A percentile compares a stretch with the other conserved stretches of the same genome.
These are phyloP conservation scores for Platichthys stellatus DNA, from an alignment of 2,113 vertebrate species.

Conservation along the genomic window DNA sequence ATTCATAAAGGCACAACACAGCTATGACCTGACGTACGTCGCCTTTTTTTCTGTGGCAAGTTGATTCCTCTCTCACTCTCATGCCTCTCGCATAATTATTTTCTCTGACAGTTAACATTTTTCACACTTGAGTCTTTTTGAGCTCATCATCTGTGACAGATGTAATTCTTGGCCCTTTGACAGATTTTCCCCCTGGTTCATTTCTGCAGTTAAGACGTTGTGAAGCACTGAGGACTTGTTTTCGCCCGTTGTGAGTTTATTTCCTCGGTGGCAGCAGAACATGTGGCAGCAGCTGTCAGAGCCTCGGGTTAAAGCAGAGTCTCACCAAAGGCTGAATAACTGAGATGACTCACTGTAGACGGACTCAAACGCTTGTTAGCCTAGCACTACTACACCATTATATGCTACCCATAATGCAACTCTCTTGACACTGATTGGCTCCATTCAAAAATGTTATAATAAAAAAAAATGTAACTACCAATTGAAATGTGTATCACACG, in stretches of 20 bases:
- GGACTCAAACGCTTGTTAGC: too few species aligned
- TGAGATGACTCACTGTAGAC: background rate
- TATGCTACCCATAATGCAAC: too few species aligned
- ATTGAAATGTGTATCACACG: too few species aligned
- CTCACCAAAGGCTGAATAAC: background rate
- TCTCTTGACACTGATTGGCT: background rate
- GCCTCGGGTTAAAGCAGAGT: too few species aligned
- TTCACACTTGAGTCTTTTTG: constrained; percentile 1
- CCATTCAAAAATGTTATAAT: background rate
- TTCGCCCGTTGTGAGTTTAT: background rate
- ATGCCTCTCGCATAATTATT: background rate
- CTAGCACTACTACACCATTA: too few species aligned
- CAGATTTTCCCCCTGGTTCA: background rate
- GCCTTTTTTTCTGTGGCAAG: background rate
- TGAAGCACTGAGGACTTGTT: background rate
- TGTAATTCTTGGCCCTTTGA: background rate
- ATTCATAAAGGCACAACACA: background rate
- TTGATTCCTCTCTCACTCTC: background rate
- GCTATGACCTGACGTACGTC: too few species aligned
- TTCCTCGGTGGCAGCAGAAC: background rate
- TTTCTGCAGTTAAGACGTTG: background rate
- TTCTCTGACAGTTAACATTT: background rate
- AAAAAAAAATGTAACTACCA: too few species aligned
- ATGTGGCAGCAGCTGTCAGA: background rate
- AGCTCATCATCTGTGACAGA: background rate